Evolutionary conservation across 2,888 invertebrate species (phyloP).

Genomic region (Dyspetes luteomarginatus): DNA sequence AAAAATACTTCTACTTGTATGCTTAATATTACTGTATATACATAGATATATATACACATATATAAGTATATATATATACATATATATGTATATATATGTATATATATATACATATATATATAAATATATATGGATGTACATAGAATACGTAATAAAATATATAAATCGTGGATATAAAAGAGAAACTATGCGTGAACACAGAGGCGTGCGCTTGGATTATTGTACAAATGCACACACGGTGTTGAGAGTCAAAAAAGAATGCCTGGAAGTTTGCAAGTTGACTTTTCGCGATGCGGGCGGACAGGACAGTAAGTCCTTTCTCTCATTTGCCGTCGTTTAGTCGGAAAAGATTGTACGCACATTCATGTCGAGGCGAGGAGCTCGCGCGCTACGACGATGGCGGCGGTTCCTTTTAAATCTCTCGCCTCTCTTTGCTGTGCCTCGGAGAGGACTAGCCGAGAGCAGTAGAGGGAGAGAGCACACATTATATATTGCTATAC

Average conservation of each 20-base stretch:
- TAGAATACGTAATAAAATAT: conserved; percentile 41
- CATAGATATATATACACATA: neutral
- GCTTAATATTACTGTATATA: neutral
- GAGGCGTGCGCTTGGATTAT: no score
- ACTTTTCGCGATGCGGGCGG: conserved; percentile 63
- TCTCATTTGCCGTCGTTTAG: conserved; percentile 75
- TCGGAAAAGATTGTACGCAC: conserved; percentile 50
- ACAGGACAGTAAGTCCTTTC: conserved; percentile 77
- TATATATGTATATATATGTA: neutral
- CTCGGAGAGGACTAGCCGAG: conserved; percentile 30
- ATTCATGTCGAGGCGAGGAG: conserved; percentile 44
- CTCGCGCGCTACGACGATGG: conserved; percentile 33
- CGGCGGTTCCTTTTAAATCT: conserved; percentile 77
- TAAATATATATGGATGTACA: neutral
- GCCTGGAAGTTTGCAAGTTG: neutral
- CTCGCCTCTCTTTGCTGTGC: conserved; percentile 19
- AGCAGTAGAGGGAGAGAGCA: conserved; percentile 1
- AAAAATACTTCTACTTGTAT: conserved; percentile 34
- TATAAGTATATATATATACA: no score
- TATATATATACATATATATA: neutral
- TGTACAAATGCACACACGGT: no score
- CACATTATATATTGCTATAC: conserved; percentile 41
- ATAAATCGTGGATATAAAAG: conserved; percentile 42
- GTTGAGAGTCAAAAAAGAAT: no score
- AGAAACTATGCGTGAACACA: conserved; percentile 50